Evolutionary conservation across 2,888 invertebrate genomes (phyloP).

Genomic region (Lycocerus yunnanus): DNA sequence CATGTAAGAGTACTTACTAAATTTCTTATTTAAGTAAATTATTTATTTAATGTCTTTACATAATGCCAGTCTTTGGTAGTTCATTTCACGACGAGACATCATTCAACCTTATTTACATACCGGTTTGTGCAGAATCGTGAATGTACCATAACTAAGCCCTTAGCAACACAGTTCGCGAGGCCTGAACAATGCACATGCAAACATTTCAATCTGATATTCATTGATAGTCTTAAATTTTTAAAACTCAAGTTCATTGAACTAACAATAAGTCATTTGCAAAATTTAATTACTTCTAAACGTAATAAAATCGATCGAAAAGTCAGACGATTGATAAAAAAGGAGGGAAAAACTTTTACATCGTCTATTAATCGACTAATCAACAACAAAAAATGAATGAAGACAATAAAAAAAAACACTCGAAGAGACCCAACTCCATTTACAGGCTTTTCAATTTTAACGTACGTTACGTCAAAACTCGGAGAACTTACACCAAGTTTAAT

Average conservation of each 20-base stretch:
- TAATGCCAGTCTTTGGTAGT: slow-evolving; percentile 4
- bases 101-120: slow-evolving; percentile 38
- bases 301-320: background rate
- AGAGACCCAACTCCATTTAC: slow-evolving; percentile 14
- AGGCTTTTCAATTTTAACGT: slow-evolving; percentile 41
- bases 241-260: background rate
- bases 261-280: background rate
- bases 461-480: slow-evolving; percentile 41
- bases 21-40: background rate
- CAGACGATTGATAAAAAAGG: slow-evolving; percentile 2
- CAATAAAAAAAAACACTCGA: slow-evolving; percentile 17
- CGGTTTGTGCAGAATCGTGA: slow-evolving; percentile 34
- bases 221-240: background rate
- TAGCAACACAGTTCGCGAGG: slow-evolving; percentile 33
- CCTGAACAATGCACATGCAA: slow-evolving; percentile 12
- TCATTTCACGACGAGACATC: slow-evolving; percentile 34
- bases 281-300: background rate
- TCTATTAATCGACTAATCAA: slow-evolving; percentile 10
- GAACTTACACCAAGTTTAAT: slow-evolving; percentile 41
- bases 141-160: slow-evolving; percentile 31
- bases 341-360: slow-evolving; percentile 3
- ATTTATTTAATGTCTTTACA: background rate
- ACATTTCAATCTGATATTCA: background rate
- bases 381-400: slow-evolving; percentile 15
- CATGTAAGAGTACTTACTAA: background rate